A percentile compares a stretch with the other conserved stretches of the same genome.
Evolutionary conservation across 1,140 invertebrate genomes (phyloP).

Genomic region (Drosophila parabipectinata): DNA sequence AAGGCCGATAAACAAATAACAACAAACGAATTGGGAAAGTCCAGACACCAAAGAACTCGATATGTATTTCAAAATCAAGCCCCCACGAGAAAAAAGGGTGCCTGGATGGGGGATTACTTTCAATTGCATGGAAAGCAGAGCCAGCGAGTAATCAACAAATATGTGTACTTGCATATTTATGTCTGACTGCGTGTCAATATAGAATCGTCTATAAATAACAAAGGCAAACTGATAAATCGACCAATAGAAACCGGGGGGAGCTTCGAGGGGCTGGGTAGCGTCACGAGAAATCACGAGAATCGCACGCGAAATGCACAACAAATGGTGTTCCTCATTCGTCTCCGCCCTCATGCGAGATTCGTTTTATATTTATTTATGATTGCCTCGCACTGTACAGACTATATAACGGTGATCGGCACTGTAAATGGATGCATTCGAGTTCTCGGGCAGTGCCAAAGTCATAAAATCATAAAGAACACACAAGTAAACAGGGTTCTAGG

Average conservation of each 20-base stretch:
- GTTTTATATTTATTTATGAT: conserved; percentile 72
- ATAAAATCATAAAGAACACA: conserved; percentile 51
- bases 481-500: conserved; percentile 10
- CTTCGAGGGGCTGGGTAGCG: too few relatives aligned
- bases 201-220: conserved; percentile 61
- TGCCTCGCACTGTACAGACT: conserved; percentile 39
- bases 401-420: conserved; percentile 33
- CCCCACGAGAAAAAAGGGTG: conserved; percentile 2
- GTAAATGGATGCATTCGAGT: conserved; percentile 27
- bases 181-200: conserved; percentile 22
- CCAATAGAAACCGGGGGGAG: conserved; percentile 47
- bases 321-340: not conserved
- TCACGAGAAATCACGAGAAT: conserved; percentile 42
- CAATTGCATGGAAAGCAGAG: conserved; percentile 11
- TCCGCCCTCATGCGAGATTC: conserved; percentile 3
- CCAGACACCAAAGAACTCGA: conserved; percentile 26
- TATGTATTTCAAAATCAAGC: not conserved
- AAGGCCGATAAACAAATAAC: conserved; percentile 5
- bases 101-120: not conserved
- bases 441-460: conserved; percentile 59
- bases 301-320: conserved; percentile 57
- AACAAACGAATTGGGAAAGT: conserved; percentile 2
- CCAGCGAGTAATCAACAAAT: conserved; percentile 28
- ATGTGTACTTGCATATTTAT: conserved; percentile 31
- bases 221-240: conserved; percentile 63